Evolutionary conservation across 2,888 invertebrate genomes (phyloP).

Genomic region (Sceliomorpha sp.): DNA sequence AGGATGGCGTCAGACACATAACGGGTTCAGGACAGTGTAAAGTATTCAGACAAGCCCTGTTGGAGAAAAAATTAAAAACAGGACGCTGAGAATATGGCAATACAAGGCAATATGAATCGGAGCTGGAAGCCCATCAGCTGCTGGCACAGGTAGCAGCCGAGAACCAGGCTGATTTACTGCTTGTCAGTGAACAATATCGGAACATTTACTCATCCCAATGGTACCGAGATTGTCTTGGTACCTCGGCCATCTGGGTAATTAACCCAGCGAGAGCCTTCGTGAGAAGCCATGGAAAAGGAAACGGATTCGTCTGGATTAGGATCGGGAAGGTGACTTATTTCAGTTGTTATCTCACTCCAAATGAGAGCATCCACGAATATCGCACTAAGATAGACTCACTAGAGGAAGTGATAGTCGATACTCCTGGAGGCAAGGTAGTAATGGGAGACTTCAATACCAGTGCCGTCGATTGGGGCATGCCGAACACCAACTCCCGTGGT

Average conservation of each 20-base stretch:
- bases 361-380: neutral
- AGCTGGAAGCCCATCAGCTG: too few relatives aligned
- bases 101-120: slow-evolving; percentile 48
- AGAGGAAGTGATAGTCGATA: slow-evolving; percentile 26
- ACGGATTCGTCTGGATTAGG: slow-evolving; percentile 30
- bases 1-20: slow-evolving; percentile 4
- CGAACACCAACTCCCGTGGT: slow-evolving; percentile 46
- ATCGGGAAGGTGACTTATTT: slow-evolving; percentile 12
- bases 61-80: too few relatives aligned
- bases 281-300: slow-evolving; percentile 1
- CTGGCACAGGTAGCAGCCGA: slow-evolving; percentile 24
- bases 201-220: slow-evolving; percentile 11
- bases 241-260: slow-evolving; percentile 41
- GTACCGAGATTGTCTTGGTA: slow-evolving; percentile 23
- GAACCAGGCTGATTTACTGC: slow-evolving; percentile 25
- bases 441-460: slow-evolving; percentile 26
- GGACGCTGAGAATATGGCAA: too few relatives aligned
- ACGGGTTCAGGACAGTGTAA: slow-evolving; percentile 33
- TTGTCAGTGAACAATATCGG: slow-evolving; percentile 49
- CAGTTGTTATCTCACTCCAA: slow-evolving; percentile 8
- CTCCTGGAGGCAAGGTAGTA: too few relatives aligned
- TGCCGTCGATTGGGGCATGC: slow-evolving; percentile 52
- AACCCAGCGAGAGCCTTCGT: neutral
- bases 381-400: slow-evolving; percentile 3
- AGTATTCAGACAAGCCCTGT: too few relatives aligned